Evolutionary conservation across 2,888 invertebrate species (phyloP).

Genomic region (Netelia virgata): DNA sequence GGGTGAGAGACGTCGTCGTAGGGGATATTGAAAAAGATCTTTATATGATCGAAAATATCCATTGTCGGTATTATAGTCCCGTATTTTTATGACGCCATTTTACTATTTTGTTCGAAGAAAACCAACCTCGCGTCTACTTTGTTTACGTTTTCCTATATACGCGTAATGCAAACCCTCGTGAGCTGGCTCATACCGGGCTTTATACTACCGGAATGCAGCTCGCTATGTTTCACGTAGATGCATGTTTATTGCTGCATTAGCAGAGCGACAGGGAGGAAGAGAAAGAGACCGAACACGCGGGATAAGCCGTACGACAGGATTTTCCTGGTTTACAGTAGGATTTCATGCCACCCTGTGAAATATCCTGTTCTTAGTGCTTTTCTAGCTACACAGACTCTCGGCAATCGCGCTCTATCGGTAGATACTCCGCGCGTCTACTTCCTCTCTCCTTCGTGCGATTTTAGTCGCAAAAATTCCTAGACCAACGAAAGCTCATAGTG

Average conservation of each 20-base stretch:
- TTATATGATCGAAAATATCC: background rate
- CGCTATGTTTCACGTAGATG: constrained; percentile 76
- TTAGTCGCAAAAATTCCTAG: constrained; percentile 44
- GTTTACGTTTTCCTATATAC: background rate
- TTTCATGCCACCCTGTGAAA: constrained; percentile 74
- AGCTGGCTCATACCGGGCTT: constrained; percentile 48
- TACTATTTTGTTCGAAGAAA: constrained; percentile 5
- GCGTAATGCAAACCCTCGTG: constrained; percentile 25
- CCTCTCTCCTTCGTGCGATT: constrained; percentile 38
- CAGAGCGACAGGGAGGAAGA: constrained; percentile 38
- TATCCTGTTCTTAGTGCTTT: constrained; percentile 68
- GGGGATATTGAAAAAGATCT: background rate
- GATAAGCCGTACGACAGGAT: constrained; percentile 75
- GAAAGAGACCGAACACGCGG: constrained; percentile 47
- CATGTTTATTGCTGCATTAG: constrained; percentile 82
- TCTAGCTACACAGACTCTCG: constrained; percentile 1
- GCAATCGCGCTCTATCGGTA: constrained; percentile 48
- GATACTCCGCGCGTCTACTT: background rate
- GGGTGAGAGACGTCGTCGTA: background rate
- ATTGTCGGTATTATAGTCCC: background rate
- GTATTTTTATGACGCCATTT: constrained; percentile 4
- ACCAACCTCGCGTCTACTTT: background rate
- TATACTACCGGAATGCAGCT: constrained; percentile 55
- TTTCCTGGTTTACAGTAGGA: constrained; percentile 78
- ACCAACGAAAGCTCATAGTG: constrained; percentile 42